A percentile compares a stretch with the other conserved stretches of the same genome.
These are phyloP conservation scores for Arenaria interpres DNA, from an alignment of 2,113 vertebrate species.

Conservation along the genomic window DNA sequence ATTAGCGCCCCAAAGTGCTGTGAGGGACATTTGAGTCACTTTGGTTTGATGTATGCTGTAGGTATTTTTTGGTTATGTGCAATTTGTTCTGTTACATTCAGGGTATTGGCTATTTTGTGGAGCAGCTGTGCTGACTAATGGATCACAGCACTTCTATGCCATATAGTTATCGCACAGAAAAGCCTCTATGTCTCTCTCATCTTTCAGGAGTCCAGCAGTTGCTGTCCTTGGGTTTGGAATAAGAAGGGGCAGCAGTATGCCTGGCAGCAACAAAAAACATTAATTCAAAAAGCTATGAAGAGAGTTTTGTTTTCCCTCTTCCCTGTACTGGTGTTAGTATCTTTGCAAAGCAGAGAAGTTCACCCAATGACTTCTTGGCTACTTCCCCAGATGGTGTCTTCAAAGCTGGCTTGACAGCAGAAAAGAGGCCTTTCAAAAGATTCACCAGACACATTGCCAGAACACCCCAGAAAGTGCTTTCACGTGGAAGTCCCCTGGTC, in stretches of 20 bases:
- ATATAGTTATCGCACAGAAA: slow-evolving; percentile 56
- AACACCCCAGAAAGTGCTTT: background rate
- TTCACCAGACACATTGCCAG: background rate
- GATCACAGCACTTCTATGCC: slow-evolving; percentile 56
- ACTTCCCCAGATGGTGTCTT: slow-evolving; percentile 39
- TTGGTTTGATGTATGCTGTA: slow-evolving; percentile 57
- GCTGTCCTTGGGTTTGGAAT: slow-evolving; percentile 58
- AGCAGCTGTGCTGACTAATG: slow-evolving; percentile 67
- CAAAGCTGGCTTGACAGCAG: slow-evolving; percentile 32
- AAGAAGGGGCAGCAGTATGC: slow-evolving; percentile 15
- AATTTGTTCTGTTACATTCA: slow-evolving; percentile 62
- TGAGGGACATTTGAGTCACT: slow-evolving; percentile 54
- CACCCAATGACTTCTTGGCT: slow-evolving; percentile 51
- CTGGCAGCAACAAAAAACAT: slow-evolving; percentile 45
- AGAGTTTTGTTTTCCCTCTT: slow-evolving; percentile 55
- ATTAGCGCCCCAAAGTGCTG: slow-evolving; percentile 41
- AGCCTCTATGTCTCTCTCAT: slow-evolving; percentile 54
- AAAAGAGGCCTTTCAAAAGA: background rate
- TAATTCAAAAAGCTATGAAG: slow-evolving; percentile 56
- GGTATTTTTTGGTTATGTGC: slow-evolving; percentile 70
- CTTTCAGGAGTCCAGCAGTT: slow-evolving; percentile 61
- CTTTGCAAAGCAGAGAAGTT: slow-evolving; percentile 46
- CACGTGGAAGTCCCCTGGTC: background rate
- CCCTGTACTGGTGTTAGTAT: slow-evolving; percentile 17
- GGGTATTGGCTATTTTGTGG: slow-evolving; percentile 49